Conservation (phyloP, 2,797 vertebrate genomes). For the Spinus olivaceus region DNA sequence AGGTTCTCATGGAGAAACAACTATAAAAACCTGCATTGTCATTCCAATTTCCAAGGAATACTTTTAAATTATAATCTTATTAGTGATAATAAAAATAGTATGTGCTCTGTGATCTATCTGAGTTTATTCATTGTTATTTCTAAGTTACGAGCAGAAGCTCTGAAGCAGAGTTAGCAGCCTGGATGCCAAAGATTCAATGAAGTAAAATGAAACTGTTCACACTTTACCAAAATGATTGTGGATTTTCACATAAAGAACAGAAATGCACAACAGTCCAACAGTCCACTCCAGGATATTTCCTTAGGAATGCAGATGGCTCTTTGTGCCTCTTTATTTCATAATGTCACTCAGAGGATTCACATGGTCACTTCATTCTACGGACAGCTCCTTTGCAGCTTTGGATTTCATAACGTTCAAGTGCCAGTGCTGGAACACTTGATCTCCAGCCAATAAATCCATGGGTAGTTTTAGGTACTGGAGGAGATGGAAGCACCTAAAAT, state of each 20-base stretch:
- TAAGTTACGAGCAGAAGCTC: neutral
- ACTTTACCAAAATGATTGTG: neutral
- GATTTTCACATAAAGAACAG: neutral
- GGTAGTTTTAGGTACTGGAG: slow-evolving; percentile 80
- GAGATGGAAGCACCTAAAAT: slow-evolving; percentile 79
- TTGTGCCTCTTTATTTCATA: neutral
- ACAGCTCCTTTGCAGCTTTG: slow-evolving; percentile 77
- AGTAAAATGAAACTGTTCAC: neutral
- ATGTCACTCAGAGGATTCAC: slow-evolving; percentile 68
- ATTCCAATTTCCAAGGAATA: neutral
- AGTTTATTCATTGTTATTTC: neutral
- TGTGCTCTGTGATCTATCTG: neutral
- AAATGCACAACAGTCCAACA: neutral
- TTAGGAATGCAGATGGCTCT: neutral
- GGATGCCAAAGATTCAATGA: neutral
- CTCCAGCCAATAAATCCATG: slow-evolving; percentile 89
- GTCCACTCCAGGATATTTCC: neutral
- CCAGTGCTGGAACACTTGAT: slow-evolving; percentile 69
- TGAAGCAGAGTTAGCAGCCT: neutral
- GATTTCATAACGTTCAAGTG: slow-evolving; percentile 71
- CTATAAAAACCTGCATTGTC: neutral
- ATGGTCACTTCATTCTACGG: slow-evolving; percentile 73
- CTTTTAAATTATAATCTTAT: neutral
- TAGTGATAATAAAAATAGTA: neutral
- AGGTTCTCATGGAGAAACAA: neutral